Evolutionary conservation across 1,140 invertebrate species (phyloP).

Genomic region (Pseudomyrmex flavicornis): DNA sequence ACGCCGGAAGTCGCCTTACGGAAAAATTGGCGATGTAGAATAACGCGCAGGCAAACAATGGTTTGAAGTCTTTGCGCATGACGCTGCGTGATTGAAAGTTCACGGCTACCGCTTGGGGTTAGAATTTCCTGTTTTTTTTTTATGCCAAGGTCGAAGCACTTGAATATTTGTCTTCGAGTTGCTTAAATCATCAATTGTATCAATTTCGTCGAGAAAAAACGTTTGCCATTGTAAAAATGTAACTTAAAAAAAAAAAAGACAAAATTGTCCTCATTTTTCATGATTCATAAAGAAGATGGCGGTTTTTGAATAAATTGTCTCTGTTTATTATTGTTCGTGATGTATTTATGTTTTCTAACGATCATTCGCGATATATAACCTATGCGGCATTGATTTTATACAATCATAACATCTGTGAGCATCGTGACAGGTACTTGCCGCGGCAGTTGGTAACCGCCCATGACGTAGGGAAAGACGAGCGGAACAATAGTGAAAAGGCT

Average conservation of each 20-base stretch:
- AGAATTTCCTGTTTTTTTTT: conserved; percentile 79
- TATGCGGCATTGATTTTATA: conserved; percentile 68
- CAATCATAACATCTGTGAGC: conserved; percentile 53
- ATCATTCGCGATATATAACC: conserved; percentile 26
- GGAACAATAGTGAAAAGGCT: conserved; percentile 41
- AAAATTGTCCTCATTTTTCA: too few species aligned
- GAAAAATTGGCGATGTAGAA: conserved; percentile 78
- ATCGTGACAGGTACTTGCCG: conserved; percentile 68
- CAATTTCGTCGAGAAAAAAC: too few species aligned
- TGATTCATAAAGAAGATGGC: not conserved
- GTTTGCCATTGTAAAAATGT: too few species aligned
- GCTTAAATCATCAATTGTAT: not conserved
- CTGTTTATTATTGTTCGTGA: not conserved
- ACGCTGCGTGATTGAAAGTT: conserved; percentile 73
- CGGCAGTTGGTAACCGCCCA: conserved; percentile 75
- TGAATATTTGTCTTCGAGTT: conserved; percentile 14
- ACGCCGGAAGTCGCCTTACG: conserved; percentile 78
- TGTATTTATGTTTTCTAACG: not conserved
- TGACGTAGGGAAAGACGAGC: conserved; percentile 32
- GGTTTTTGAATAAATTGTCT: not conserved
- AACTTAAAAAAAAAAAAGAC: too few species aligned
- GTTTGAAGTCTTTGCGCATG: conserved; percentile 61
- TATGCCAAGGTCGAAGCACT: conserved; percentile 74
- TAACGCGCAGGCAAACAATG: conserved; percentile 76
- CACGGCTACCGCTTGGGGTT: conserved; percentile 79